These are phyloP conservation scores for Sylvia atricapilla DNA, from an alignment of 2,113 vertebrate genomes.

Conservation along the genomic window DNA sequence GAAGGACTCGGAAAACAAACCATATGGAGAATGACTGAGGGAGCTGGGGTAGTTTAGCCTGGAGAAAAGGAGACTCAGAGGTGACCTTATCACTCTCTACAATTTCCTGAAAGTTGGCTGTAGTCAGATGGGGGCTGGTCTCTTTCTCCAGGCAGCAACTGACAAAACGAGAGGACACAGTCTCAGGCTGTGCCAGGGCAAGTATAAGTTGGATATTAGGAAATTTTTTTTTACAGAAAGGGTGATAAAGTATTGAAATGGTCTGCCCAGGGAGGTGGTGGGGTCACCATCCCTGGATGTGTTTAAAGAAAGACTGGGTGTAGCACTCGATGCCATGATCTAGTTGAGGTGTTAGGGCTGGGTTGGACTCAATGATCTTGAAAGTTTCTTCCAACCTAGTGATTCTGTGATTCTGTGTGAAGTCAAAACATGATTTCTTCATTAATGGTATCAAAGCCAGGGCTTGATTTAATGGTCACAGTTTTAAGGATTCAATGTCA, in stretches of 20 bases:
- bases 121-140: not conserved
- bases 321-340: not conserved
- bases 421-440: conserved; percentile 23
- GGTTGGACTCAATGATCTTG: not conserved
- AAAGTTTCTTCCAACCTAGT: not conserved
- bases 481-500: conserved; percentile 16
- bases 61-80: not conserved
- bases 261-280: not conserved
- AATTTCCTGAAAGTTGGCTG: not conserved
- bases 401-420: not conserved
- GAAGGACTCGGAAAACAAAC: not conserved
- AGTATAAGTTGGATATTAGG: not conserved
- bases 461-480: conserved; percentile 31
- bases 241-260: not conserved
- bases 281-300: not conserved
- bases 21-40: not conserved
- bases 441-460: conserved; percentile 9
- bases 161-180: not conserved
- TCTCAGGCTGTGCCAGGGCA: not conserved
- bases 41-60: not conserved
- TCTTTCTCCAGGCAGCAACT: not conserved
- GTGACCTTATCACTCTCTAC: not conserved
- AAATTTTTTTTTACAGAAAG: not conserved
- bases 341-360: not conserved
- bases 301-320: not conserved